Conservation (phyloP, 2,888 invertebrate species). For the Sphaerophoria taeniata region DNA sequence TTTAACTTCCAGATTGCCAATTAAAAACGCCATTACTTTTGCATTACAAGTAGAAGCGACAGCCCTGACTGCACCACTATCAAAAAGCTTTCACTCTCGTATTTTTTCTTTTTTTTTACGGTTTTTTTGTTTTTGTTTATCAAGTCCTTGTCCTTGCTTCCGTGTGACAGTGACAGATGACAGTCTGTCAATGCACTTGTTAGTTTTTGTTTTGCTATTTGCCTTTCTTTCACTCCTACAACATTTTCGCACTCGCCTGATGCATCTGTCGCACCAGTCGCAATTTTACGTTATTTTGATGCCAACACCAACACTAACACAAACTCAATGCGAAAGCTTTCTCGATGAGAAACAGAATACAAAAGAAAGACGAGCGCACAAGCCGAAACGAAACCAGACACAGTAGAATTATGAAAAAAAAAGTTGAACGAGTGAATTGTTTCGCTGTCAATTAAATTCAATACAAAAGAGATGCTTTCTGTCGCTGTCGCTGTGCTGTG, state of each 20-base stretch:
- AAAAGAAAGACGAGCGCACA: background rate
- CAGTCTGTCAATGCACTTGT: constrained; percentile 1
- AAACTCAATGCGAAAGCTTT: background rate
- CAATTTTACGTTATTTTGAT: no score
- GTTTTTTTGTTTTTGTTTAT: background rate
- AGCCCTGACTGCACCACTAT: background rate
- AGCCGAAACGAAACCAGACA: background rate
- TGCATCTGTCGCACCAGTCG: background rate
- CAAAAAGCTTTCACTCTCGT: background rate
- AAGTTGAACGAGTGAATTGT: background rate
- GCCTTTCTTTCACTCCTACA: constrained; percentile 13
- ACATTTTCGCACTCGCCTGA: no score
- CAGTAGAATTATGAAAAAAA: background rate
- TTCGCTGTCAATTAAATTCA: constrained; percentile 37
- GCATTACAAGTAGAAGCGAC: background rate
- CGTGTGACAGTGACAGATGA: no score
- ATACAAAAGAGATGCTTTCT: constrained; percentile 11
- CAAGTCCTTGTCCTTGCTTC: no score
- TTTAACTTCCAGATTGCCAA: no score
- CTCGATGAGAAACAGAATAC: background rate
- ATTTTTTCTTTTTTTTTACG: no score
- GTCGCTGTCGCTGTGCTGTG: background rate
- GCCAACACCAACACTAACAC: no score
- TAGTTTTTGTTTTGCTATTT: constrained; percentile 5
- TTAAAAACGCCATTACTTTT: no score